Percentiles rank a stretch among this genome's conserved stretches.
Conservation (phyloP, 2,888 invertebrate genomes). For the Loripinus fragilis region DNA sequence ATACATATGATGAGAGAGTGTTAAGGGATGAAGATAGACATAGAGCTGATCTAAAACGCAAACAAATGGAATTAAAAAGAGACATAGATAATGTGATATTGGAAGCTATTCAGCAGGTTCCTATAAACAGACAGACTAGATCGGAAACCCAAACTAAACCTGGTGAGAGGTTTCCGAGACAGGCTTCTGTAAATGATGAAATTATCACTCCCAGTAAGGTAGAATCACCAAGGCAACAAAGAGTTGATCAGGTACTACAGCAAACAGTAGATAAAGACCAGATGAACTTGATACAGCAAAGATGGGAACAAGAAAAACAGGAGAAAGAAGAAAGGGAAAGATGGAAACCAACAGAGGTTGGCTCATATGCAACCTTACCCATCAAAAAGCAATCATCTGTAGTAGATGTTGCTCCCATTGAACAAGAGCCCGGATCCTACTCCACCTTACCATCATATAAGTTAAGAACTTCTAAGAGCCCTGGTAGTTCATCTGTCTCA, state of each 20-base stretch:
- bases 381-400: slow-evolving; percentile 50
- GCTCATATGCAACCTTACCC: slow-evolving; percentile 66
- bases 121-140: slow-evolving; percentile 43
- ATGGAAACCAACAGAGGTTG: slow-evolving; percentile 43
- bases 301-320: slow-evolving; percentile 30
- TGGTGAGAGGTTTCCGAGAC: not conserved
- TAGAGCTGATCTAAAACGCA: slow-evolving; percentile 48
- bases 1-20: slow-evolving; percentile 25
- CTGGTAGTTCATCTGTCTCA: slow-evolving; percentile 30
- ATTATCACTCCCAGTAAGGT: slow-evolving; percentile 47
- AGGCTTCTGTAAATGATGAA: slow-evolving; percentile 42
- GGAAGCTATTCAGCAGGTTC: slow-evolving; percentile 58
- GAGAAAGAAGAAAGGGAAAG: slow-evolving; percentile 4
- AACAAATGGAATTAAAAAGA: slow-evolving; percentile 52
- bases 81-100: slow-evolving; percentile 59
- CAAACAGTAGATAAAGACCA: slow-evolving; percentile 25
- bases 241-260: slow-evolving; percentile 44
- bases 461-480: slow-evolving; percentile 30
- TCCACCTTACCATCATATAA: slow-evolving; percentile 66
- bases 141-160: not conserved
- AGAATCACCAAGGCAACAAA: slow-evolving; percentile 37
- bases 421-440: slow-evolving; percentile 65
- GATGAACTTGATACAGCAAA: slow-evolving; percentile 28
- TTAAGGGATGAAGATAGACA: slow-evolving; percentile 45
- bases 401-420: slow-evolving; percentile 26